Conservation (phyloP, 2,113 vertebrate species). For the Hylia prasina region DNA sequence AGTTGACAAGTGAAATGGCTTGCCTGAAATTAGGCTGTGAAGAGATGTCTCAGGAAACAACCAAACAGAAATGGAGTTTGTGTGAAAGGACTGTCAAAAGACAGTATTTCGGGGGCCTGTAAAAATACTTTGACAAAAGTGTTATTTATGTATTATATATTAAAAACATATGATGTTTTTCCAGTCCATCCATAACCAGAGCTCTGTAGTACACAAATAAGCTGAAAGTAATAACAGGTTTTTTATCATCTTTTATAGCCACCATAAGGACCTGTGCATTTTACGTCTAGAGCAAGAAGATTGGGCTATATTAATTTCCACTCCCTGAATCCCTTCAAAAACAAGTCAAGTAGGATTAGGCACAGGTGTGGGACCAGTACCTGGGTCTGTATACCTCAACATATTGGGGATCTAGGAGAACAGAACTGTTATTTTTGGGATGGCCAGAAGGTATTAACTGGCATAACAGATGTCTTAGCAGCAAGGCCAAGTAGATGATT, state of each 20-base stretch:
- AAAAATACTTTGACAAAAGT: not conserved
- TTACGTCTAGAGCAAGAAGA: not conserved
- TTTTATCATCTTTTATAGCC: not conserved
- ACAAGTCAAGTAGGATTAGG: not conserved
- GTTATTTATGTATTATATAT: not conserved
- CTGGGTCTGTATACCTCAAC: not conserved
- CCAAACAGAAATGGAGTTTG: not conserved
- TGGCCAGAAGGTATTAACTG: not conserved
- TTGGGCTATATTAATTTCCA: not conserved
- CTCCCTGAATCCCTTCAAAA: not conserved
- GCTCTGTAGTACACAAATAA: not conserved
- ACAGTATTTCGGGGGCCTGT: not conserved
- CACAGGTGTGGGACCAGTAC: not conserved
- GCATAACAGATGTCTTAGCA: not conserved
- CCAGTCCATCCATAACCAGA: not conserved
- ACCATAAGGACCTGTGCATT: not conserved
- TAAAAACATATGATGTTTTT: not conserved
- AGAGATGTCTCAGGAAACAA: not conserved
- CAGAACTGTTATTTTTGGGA: not conserved
- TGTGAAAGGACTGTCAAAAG: not conserved
- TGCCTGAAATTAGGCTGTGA: not conserved
- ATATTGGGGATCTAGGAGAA: not conserved
- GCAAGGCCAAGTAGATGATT: not conserved
- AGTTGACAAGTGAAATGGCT: conserved; percentile 1
- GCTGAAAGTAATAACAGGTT: not conserved